Conservation (phyloP, 2,888 invertebrate species). For the Drosophila infuscata region DNA sequence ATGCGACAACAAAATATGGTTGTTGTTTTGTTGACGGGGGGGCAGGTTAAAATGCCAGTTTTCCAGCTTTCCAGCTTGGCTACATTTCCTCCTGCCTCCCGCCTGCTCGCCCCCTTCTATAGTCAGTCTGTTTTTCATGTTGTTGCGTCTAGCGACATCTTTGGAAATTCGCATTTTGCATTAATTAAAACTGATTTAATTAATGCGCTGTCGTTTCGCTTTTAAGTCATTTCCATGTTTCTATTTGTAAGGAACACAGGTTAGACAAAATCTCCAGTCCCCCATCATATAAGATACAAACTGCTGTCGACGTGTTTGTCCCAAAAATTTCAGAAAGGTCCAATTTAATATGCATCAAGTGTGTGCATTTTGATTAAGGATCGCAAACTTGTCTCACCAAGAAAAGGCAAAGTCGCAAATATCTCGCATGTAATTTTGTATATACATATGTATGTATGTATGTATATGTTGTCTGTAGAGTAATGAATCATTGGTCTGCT, state of each 20-base stretch:
- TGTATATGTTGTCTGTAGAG: conserved; percentile 1
- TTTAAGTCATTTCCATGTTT: conserved; percentile 58
- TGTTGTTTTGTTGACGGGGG: conserved; percentile 4
- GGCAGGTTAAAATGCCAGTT: not conserved
- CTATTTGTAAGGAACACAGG: conserved; percentile 22
- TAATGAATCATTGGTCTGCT: not conserved
- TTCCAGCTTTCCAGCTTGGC: not conserved
- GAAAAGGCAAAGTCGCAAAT: conserved; percentile 3
- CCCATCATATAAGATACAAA: conserved; percentile 20
- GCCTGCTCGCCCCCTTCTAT: not conserved
- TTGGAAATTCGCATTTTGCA: conserved; percentile 80
- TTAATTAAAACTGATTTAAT: conserved; percentile 83
- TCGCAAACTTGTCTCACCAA: conserved; percentile 22
- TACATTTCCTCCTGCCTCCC: not conserved
- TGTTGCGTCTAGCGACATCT: conserved; percentile 57
- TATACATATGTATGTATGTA: not conserved
- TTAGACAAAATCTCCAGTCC: conserved; percentile 15
- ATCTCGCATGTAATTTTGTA: conserved; percentile 3
- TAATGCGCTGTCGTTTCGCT: conserved; percentile 72
- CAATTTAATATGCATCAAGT: conserved; percentile 76
- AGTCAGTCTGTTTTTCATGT: conserved; percentile 19
- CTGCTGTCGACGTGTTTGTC: conserved; percentile 50
- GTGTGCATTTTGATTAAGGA: conserved; percentile 60
- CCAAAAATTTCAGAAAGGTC: conserved; percentile 60
- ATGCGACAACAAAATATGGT: conserved; percentile 74